Percentiles rank a stretch among this genome's conserved stretches.
Conservation (phyloP, 2,113 vertebrate genomes). For the Carettochelys insculpta region DNA sequence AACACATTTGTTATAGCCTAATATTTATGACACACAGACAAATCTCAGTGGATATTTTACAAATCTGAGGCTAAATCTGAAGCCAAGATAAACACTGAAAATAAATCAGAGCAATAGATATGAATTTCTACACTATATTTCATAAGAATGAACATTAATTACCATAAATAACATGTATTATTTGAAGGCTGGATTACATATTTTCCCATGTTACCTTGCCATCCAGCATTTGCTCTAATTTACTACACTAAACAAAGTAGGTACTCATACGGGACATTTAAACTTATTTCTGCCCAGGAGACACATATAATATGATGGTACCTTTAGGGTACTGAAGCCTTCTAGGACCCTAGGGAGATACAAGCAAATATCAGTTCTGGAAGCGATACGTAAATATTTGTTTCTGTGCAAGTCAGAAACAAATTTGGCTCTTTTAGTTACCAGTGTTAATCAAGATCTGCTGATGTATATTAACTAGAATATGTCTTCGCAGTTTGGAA, state of each 20-base stretch:
- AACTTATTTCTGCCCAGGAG: slow-evolving; percentile 41
- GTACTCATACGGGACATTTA: slow-evolving; percentile 28
- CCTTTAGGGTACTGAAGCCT: slow-evolving; percentile 48
- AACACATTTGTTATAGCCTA: neutral
- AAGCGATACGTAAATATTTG: slow-evolving; percentile 15
- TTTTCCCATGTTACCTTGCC: slow-evolving; percentile 14
- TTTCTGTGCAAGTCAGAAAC: slow-evolving; percentile 22
- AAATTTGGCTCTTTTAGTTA: neutral
- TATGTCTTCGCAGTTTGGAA: neutral
- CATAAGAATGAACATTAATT: neutral
- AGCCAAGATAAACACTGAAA: neutral
- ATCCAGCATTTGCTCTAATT: slow-evolving; percentile 36
- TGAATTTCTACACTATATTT: neutral
- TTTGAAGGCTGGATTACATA: neutral
- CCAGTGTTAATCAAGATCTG: neutral
- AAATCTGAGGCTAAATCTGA: neutral
- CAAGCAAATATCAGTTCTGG: neutral
- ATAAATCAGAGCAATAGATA: neutral
- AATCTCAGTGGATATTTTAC: neutral
- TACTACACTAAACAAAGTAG: slow-evolving; percentile 29
- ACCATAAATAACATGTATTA: neutral
- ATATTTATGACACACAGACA: neutral
- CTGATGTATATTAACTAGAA: neutral
- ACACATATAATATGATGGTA: slow-evolving; percentile 30
- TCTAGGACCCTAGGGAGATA: slow-evolving; percentile 13